These are phyloP conservation scores for Diuraphis noxia DNA, from an alignment of 1,140 invertebrate species.

Conservation along the genomic window DNA sequence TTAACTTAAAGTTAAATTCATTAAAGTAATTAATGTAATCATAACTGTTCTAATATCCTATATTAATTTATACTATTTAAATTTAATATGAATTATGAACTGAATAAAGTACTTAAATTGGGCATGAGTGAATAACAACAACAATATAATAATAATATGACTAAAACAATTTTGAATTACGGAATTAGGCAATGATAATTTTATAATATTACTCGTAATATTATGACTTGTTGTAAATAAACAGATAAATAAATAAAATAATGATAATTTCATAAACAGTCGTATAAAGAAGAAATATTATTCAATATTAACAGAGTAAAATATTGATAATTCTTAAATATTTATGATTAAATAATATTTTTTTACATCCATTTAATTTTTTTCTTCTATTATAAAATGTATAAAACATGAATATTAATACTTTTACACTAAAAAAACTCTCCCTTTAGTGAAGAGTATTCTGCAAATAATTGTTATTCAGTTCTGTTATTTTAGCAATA, in stretches of 20 bases:
- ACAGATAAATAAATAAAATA: background rate
- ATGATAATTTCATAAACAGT: background rate
- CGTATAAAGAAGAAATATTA: background rate
- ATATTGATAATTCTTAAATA: no score
- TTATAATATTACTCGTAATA: background rate
- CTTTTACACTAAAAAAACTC: no score
- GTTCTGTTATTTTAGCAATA: no score
- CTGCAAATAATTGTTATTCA: no score
- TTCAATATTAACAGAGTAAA: no score
- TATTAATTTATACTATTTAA: background rate
- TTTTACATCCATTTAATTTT: no score
- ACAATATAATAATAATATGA: background rate
- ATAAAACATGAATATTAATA: no score
- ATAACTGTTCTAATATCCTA: background rate
- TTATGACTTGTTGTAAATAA: background rate
- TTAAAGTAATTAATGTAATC: background rate
- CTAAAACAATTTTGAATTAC: background rate
- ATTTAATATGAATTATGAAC: background rate
- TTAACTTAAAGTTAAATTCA: background rate
- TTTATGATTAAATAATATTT: background rate
- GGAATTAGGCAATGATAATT: background rate
- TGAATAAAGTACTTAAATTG: background rate
- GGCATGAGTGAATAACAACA: background rate
- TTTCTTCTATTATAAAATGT: no score
- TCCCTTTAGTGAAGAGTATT: no score